Evolutionary conservation across 1,140 invertebrate genomes (phyloP), one percentile per base, ranked within the genome.

Genomic region (Pogonomyrmex californicus): DNA sequence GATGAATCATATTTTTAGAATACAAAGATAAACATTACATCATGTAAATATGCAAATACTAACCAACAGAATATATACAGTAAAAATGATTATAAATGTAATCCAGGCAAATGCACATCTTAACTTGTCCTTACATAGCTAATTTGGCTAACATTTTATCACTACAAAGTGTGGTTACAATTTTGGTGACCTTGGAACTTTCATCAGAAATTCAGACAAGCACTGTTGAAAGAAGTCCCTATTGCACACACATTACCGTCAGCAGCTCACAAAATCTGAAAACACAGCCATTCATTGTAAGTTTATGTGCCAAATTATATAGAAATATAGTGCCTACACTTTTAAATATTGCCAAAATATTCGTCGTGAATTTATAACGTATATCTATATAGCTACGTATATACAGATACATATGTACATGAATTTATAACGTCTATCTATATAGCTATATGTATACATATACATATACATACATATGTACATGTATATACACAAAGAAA

Each of bases 181-280:
- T 77, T 23, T 60, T 38, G 0, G 4, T 65, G 49, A n/a, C 2
- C 41, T 49, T 23, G 9, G 23, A 0, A 65, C 65, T 76, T 87
- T 49, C 60, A 49, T 62, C 0, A 33, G 0, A 68, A 5, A 14
- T 47, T 62, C 2, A 78, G 4, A 71, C 30, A 41, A 77, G 66
- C 68, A 82, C 49, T 71, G 23, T n/a, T 4, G 38, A 23, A 58
- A 65, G 6, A 23, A 23, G 12, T 73, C 17, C 73, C 30, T 79
- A 88, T 73, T 90, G 70, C 36, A 71, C 60, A 36, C 12, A n/a
- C 17, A 51, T 75, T 56, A 23, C 51, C 78, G 85, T 70, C 71
- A 60, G 14, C 62, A 30, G 36, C n/a, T 76, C 62, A 58, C 75
- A 23, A 33, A 68, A 90, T 85, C 88, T 90, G 89, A 85, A 90